Evolutionary conservation across 2,888 invertebrate genomes (phyloP), one percentile per base, ranked within the genome.

Genomic region (Choreutis nemorana): DNA sequence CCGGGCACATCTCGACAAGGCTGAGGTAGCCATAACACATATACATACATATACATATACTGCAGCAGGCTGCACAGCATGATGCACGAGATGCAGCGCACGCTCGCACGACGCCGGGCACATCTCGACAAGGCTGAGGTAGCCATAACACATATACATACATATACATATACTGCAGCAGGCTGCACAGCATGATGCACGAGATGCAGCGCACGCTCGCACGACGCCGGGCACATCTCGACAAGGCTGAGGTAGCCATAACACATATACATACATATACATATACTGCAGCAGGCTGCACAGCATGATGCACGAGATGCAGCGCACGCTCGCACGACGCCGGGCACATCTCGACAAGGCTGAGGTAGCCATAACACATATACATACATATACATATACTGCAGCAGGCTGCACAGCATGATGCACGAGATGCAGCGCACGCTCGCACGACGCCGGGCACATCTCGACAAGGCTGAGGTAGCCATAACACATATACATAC

Each of bases 381-480:
- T n/a, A n/a, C n/a, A n/a, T n/a, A n/a, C n/a, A n/a, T n/a, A n/a
- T n/a, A n/a, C n/a, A n/a, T n/a, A n/a, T n/a, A n/a, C n/a, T n/a
- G 92, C 44, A 84, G 94, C n/a, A n/a, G n/a, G n/a, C 89, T 94
- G 84, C 90, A 91, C 46, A 91, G 91, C 45, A 93, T 97, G 92
- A 95, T 97, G 95, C 93, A 94, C 60, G 96, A 97, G 81, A 96
- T 97, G 95, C 93, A 94, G 28, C 90, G 92, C 57, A 96, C 95
- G 2, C 82, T 97, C 83, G 94, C 94, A 1, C 75, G 94, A 40
- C 84, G 96, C 56, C 83, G 94, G 49, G 94, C 93, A 38, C 86
- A 83, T 33, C 65, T 83, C 3, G 90, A 90, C 31, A 37, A 50
- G 5, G 65, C 66, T 0, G 72, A 72, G 62, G 71, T 67, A n/a